Base-by-base conservation (phyloP, 2,797 vertebrate genomes). In the Iguana delicatissima region DNA sequence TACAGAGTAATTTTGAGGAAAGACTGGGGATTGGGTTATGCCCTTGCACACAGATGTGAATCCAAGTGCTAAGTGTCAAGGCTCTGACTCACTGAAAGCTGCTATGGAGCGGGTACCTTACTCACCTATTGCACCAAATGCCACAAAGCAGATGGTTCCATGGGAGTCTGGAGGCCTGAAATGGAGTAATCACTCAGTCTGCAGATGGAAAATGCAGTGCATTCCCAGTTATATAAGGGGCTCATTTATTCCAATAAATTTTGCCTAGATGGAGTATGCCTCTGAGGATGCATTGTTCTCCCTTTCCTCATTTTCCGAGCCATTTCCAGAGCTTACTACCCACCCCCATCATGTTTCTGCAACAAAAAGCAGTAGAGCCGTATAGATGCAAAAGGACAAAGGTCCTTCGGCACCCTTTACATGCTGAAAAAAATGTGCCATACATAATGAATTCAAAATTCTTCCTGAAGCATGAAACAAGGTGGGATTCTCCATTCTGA, bases 91-190 rank as follows among this genome's bases (percentile, higher is more conserved):
- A 93, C 91, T 91, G 92, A 96, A 96, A 96, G 95, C 94, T 91
- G 95, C 91, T 96, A 88, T 93, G 90, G 95, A 96, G 94, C 96
- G 96, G 96, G 89, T 95, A 95, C 93, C 95, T 95, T 93, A 94
- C 95, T 97, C 95, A 96, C 95, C 96, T 95, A 95, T 96, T 94
- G 85, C 93, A 93, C 93, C 94, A 95, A 94, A 80, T 90, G 93
- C 92, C 92, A 0, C 76, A 87, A 92, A 95, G 95, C 97, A 97
- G 97, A 97, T 96, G 97, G 96, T 92, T 96, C 94, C 96, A 96
- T 92, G 94, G 95, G 95, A 96, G 97, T 97, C 95, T 93, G 95
- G 96, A 97, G 97, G 95, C 96, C 97, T 97, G 94, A 96, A 97
- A 97, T 92, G 95, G 96, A 96, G 96, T 95, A 95, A 96, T 96